A percentile compares a stretch with the other conserved stretches of the same genome.
phyloP scores from a whole-genome alignment of 2,888 invertebrate species.

The Metellina segmentata region DNA sequence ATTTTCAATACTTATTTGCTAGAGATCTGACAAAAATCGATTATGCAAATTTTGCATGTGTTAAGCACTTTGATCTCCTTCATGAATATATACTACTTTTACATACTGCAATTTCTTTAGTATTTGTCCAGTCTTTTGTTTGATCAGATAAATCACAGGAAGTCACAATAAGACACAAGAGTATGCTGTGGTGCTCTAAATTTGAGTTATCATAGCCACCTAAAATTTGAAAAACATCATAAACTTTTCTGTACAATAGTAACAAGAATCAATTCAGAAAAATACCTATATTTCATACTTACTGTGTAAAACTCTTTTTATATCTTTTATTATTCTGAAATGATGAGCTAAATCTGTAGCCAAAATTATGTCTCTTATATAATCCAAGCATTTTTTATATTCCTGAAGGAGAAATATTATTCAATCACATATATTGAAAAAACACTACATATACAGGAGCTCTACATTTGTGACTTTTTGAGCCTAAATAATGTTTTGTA shows the following conservation, averaged over 20 bases:
- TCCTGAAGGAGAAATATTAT: slow-evolving; percentile 81
- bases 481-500: too few species aligned
- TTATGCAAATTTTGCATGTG: not conserved
- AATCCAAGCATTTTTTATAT: slow-evolving; percentile 85
- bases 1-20: not conserved
- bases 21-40: not conserved
- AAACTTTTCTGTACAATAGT: not conserved
- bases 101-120: slow-evolving; percentile 84
- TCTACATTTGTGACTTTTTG: too few species aligned
- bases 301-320: slow-evolving; percentile 81
- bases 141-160: slow-evolving; percentile 92
- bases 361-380: slow-evolving; percentile 88
- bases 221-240: slow-evolving; percentile 49
- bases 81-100: not conserved
- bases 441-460: too few species aligned
- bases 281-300: slow-evolving; percentile 14
- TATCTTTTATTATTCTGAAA: slow-evolving; percentile 84
- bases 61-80: not conserved
- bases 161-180: slow-evolving; percentile 89
- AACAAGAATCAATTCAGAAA: not conserved
- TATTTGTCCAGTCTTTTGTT: slow-evolving; percentile 86
- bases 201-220: slow-evolving; percentile 84
- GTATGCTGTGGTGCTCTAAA: slow-evolving; percentile 84
- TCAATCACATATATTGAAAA: too few species aligned
- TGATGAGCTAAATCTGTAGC: slow-evolving; percentile 92